Evolutionary conservation across 2,113 vertebrate species (phyloP).

Genomic region (Oryctolagus cuniculus): DNA sequence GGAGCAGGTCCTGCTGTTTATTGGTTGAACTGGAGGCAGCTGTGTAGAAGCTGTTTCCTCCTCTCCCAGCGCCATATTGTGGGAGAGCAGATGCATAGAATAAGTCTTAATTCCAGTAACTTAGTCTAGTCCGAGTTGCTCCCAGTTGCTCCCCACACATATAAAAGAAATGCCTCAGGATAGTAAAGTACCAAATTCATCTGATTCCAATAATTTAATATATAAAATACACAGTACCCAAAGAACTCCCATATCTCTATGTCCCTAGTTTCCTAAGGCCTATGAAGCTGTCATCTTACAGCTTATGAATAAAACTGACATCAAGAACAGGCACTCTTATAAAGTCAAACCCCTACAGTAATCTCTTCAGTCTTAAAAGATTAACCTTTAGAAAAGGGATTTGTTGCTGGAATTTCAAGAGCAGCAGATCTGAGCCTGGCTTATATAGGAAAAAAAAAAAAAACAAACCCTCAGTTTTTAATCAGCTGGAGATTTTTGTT

Average conservation of each 20-base stretch:
- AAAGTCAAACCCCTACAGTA: slow-evolving; percentile 46
- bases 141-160: no score
- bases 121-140: no score
- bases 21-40: no score
- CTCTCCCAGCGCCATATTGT: no score
- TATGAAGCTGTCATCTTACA: background rate
- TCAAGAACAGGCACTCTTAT: background rate
- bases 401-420: slow-evolving; percentile 47
- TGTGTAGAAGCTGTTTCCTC: no score
- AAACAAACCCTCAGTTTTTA: slow-evolving; percentile 16
- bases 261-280: background rate
- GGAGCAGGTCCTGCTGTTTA: no score
- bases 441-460: slow-evolving; percentile 28
- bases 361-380: background rate
- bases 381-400: slow-evolving; percentile 35
- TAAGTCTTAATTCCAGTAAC: no score
- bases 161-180: background rate
- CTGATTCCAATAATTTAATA: background rate
- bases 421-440: slow-evolving; percentile 44
- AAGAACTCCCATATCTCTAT: background rate
- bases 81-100: no score
- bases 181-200: background rate
- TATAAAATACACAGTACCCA: background rate
- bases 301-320: background rate
- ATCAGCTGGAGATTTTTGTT: slow-evolving; percentile 44